These are phyloP conservation scores for Yoshiicerus persimilis DNA, from an alignment of 1,140 invertebrate species.

Conservation along the genomic window DNA sequence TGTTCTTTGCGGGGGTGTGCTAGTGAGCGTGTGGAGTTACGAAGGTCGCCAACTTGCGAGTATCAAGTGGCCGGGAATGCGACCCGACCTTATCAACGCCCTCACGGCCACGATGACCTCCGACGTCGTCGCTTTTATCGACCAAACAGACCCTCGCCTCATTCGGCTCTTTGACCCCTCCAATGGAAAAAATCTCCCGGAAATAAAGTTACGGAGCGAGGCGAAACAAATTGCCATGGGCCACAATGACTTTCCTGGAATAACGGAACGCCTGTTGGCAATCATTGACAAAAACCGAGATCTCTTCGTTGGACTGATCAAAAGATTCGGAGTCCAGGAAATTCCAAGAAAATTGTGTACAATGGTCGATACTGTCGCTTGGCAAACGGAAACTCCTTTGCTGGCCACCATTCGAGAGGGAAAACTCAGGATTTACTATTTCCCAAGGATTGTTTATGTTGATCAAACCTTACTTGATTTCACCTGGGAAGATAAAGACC, in stretches of 20 bases:
- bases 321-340: conserved; percentile 34
- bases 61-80: conserved; percentile 76
- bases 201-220: conserved; percentile 31
- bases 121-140: conserved; percentile 79
- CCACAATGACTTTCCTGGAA: conserved; percentile 39
- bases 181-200: conserved; percentile 65
- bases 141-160: conserved; percentile 65
- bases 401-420: conserved; percentile 79
- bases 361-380: conserved; percentile 76
- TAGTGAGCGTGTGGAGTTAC: conserved; percentile 80
- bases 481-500: conserved; percentile 67
- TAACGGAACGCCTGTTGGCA: conserved; percentile 70
- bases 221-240: conserved; percentile 38
- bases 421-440: conserved; percentile 81
- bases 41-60: conserved; percentile 77
- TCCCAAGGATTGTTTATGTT: conserved; percentile 71
- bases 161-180: conserved; percentile 82
- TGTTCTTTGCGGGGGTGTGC: conserved; percentile 74
- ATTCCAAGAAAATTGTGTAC: conserved; percentile 47
- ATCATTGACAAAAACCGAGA: conserved; percentile 81
- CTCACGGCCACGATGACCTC: conserved; percentile 72
- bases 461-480: conserved; percentile 71
- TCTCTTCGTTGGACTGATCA: conserved; percentile 67
- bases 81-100: conserved; percentile 65
- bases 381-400: conserved; percentile 82